Evolutionary conservation across 35 echinoderm and acorn worm genomes (phyloP), one percentile per base, ranked within the genome.

Genomic region (Eucidaris tribuloides): DNA sequence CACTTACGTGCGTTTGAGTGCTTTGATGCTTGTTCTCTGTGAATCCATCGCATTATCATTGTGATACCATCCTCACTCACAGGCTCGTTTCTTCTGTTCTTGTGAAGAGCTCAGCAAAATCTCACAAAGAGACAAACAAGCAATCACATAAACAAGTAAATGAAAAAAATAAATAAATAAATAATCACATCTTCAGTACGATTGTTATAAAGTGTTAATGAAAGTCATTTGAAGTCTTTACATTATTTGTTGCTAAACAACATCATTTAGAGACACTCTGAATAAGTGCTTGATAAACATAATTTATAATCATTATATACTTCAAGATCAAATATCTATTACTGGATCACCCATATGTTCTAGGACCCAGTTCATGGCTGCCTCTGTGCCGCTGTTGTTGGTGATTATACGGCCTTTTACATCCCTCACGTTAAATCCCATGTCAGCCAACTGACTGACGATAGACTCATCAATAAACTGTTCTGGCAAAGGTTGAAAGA

Each of bases 11-110:
- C 86, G 90, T 66, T 86, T 93, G 35, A 99, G 96, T 4, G 96
- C 96, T 54, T 84, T 90, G 15, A 77, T 71, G 96, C 86, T 44
- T 99, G 96, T 0, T 93, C 90, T 58, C 52, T 61, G 0, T 49
- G 93, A 99, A 17, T 91, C 96, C 96, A 99, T 99, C 19, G 66
- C 32, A 79, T 17, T 23, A 99, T 99, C 96, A 99, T 99, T 0
- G 71, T 62, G 31, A 99, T 34, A 3, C 71, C 59, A 2, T 99
- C 90, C 6, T 93, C 87, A 33, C 41, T 99, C 14, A 84, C 70
- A 7, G 42, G 50, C 14, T 58, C 25, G 4, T 24, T 59, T 61
- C 41, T 63, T 77, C 27, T 92, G 80, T 99, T 93, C 38, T 79
- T 79, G 42, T 93, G 86, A 31, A 99, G 71, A 3, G 96, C 52